A percentile compares a stretch with the other conserved stretches of the same genome.
phyloP scores from a whole-genome alignment of 2,797 vertebrate species.

The Podarcis siculus region DNA sequence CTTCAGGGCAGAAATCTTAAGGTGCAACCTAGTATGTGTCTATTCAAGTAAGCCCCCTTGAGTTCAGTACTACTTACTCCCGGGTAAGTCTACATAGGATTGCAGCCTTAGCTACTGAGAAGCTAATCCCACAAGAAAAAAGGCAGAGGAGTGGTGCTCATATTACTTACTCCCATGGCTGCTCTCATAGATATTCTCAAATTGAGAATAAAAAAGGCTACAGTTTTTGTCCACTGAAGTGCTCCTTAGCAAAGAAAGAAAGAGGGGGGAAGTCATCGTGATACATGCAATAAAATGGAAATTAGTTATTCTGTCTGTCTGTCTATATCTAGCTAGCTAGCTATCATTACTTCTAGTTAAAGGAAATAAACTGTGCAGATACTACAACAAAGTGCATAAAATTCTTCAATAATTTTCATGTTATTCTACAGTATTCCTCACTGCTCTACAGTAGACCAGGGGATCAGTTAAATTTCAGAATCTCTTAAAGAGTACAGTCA shows the following conservation, averaged over 20 bases:
- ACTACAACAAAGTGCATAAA: not conserved
- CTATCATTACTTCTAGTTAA: not conserved
- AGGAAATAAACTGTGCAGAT: not conserved
- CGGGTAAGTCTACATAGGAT: not conserved
- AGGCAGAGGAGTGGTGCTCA: not conserved
- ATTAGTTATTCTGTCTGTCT: not conserved
- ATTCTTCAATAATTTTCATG: not conserved
- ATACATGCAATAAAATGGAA: not conserved
- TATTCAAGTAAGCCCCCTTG: not conserved
- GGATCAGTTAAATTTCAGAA: not conserved
- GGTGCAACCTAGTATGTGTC: not conserved
- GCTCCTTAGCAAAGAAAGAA: not conserved
- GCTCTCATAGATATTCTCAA: not conserved
- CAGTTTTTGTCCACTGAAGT: not conserved
- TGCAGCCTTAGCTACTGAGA: not conserved
- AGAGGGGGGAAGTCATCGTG: not conserved
- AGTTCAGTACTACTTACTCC: not conserved
- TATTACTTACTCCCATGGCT: not conserved
- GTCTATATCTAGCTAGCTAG: not conserved
- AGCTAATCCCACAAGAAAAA: not conserved
- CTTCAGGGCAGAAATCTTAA: not conserved
- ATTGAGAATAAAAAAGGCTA: not conserved
- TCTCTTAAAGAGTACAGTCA: not conserved
- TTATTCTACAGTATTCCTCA: not conserved
- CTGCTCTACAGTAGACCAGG: not conserved